Conservation (phyloP, 2,113 vertebrate genomes). For the Sus scrofa region DNA sequence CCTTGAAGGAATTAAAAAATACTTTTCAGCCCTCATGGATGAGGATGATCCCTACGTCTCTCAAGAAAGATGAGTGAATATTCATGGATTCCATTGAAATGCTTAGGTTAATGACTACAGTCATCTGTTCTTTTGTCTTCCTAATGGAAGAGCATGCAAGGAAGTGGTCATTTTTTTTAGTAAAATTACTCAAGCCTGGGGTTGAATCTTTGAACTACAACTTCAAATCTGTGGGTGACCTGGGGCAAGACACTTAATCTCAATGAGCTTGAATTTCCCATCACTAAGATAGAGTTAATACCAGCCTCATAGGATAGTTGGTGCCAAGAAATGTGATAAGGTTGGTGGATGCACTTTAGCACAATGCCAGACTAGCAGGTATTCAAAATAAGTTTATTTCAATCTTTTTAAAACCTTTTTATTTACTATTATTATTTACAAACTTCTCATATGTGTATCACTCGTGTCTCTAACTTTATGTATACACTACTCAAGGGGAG, state of each 20-base stretch:
- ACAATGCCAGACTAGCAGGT: not conserved
- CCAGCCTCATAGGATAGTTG: not conserved
- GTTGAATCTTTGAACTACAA: not conserved
- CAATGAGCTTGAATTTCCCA: not conserved
- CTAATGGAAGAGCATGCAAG: not conserved
- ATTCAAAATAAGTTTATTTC: not conserved
- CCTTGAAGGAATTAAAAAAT: not conserved
- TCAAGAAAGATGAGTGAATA: not conserved
- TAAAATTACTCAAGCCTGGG: not conserved
- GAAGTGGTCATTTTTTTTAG: not conserved
- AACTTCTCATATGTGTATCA: not conserved
- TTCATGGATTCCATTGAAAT: not conserved
- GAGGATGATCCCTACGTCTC: not conserved
- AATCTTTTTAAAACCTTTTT: not conserved
- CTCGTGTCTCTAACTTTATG: not conserved
- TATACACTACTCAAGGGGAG: not conserved
- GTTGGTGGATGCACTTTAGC: not conserved
- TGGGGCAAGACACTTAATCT: not conserved
- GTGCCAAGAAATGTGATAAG: not conserved
- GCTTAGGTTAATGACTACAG: not conserved
- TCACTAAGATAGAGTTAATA: not conserved
- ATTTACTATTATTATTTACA: not conserved
- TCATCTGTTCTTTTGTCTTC: not conserved
- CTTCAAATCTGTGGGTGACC: not conserved
- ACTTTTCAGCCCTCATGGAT: not conserved